Conservation (phyloP, 2,797 vertebrate species). For the Dermochelys coriacea region DNA sequence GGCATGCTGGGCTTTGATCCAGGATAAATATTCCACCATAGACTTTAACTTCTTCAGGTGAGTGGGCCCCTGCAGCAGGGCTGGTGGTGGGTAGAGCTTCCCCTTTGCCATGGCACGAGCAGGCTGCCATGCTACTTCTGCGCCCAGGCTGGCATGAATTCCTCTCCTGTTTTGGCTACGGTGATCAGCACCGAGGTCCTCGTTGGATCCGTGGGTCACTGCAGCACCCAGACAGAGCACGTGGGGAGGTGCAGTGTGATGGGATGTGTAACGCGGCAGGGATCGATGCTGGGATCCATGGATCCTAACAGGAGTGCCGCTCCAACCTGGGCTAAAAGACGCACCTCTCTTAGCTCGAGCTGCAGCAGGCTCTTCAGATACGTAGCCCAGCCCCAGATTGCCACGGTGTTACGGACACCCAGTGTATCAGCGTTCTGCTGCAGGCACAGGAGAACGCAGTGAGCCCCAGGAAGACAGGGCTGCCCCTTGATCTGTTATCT, state of each 20-base stretch:
- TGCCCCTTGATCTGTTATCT: background rate
- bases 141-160: too few relatives aligned
- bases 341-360: background rate
- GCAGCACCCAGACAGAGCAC: background rate
- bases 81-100: background rate
- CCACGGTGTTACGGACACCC: too few relatives aligned
- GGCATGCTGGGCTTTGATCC: conserved; percentile 98
- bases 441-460: background rate
- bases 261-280: background rate
- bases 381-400: background rate
- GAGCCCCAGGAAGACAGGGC: background rate
- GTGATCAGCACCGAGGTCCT: background rate
- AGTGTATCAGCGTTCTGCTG: background rate
- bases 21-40: conserved; percentile 96
- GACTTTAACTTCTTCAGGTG: conserved; percentile 97
- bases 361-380: background rate
- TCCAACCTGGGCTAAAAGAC: background rate
- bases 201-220: too few relatives aligned
- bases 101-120: background rate
- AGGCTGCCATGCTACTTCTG: background rate
- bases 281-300: background rate
- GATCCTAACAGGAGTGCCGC: background rate
- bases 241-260: background rate
- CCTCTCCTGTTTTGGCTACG: background rate
- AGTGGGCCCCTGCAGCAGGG: conserved; percentile 48